These are phyloP conservation scores for Propithecus deckenii DNA, from an alignment of 2,797 vertebrate genomes.

Conservation along the genomic window DNA sequence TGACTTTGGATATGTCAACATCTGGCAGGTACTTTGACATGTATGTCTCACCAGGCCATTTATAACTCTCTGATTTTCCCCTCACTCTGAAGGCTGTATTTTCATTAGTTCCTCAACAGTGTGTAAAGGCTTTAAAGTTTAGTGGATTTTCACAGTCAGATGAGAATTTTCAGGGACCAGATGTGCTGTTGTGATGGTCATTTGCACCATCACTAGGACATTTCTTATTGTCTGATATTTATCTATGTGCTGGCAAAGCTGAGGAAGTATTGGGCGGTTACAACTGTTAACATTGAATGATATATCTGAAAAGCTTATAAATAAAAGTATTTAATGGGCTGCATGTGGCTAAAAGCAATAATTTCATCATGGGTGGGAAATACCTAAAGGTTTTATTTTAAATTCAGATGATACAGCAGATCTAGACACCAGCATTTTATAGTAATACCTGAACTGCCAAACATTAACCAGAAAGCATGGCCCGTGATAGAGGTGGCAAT, in stretches of 20 bases:
- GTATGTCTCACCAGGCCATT: constrained; percentile 30
- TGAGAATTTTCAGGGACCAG: constrained; percentile 40
- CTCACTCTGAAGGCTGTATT: constrained; percentile 16
- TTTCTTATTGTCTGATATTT: background rate
- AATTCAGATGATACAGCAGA: constrained; percentile 66
- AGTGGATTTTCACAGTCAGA: constrained; percentile 43
- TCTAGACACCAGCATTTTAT: constrained; percentile 64
- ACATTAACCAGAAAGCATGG: constrained; percentile 72
- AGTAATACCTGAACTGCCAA: constrained; percentile 65
- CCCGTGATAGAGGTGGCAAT: constrained; percentile 58
- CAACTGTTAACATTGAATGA: constrained; percentile 44
- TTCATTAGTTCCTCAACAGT: background rate
- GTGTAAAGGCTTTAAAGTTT: background rate
- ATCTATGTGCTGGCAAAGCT: background rate
- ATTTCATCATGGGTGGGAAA: constrained; percentile 22
- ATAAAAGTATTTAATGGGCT: constrained; percentile 32
- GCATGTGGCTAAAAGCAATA: background rate
- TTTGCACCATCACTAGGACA: background rate
- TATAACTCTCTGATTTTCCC: constrained; percentile 40
- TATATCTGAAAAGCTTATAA: constrained; percentile 54
- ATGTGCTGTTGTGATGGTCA: background rate
- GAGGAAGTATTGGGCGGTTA: background rate
- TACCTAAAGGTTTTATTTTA: constrained; percentile 70
- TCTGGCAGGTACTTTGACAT: constrained; percentile 25
- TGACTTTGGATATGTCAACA: constrained; percentile 27